Evolutionary conservation across 2,888 invertebrate species (phyloP).

Genomic region (Dendrolimus houi): DNA sequence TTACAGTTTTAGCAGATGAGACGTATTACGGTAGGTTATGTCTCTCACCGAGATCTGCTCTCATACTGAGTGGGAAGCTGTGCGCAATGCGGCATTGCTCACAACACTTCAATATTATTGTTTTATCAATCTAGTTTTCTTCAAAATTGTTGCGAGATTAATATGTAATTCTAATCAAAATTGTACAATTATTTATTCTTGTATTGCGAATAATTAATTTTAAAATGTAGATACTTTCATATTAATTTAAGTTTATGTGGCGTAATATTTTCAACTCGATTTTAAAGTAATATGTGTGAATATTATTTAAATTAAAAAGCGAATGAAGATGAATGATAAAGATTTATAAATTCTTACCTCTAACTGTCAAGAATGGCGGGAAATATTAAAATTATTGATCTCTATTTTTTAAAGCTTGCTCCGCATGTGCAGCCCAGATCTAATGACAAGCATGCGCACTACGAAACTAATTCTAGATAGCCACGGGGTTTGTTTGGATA

Average conservation of each 20-base stretch:
- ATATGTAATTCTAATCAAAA: no score
- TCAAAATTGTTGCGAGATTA: no score
- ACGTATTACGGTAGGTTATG: constrained; percentile 53
- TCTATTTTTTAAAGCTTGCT: not conserved
- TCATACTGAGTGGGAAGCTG: constrained; percentile 69
- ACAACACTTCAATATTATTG: constrained; percentile 35
- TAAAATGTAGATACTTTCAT: no score
- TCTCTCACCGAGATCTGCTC: constrained; percentile 56
- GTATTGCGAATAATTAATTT: no score
- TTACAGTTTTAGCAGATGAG: constrained; percentile 6
- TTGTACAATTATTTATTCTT: no score
- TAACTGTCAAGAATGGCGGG: constrained; percentile 18
- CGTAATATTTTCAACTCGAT: not conserved
- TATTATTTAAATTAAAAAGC: constrained; percentile 1
- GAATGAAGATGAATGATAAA: not conserved
- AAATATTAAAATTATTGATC: constrained; percentile 29
- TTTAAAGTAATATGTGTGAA: not conserved
- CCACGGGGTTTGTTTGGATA: not conserved
- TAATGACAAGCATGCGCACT: constrained; percentile 1
- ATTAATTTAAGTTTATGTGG: no score
- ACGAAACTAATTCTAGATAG: constrained; percentile 10
- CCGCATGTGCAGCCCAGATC: constrained; percentile 14
- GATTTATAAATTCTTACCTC: not conserved
- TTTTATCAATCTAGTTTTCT: constrained; percentile 4
- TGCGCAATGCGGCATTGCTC: constrained; percentile 70